These are phyloP conservation scores for Ispidina lecontei DNA, from an alignment of 2,797 vertebrate genomes.

Conservation along the genomic window DNA sequence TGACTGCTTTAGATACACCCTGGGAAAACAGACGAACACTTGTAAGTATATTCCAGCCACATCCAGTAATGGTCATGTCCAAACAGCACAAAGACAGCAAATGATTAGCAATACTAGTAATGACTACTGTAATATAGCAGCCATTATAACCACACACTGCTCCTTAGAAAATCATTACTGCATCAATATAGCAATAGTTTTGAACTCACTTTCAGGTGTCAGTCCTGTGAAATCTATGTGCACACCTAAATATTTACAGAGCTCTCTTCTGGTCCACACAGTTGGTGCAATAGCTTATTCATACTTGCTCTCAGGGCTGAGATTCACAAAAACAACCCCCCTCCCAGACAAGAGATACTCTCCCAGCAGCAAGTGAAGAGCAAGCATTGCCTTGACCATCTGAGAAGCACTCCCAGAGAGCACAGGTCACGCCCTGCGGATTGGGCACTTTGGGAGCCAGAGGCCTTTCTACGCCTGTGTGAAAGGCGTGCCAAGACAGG, in stretches of 20 bases:
- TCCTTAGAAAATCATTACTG: background rate
- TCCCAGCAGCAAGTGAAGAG: background rate
- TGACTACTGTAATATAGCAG: background rate
- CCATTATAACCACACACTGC: background rate
- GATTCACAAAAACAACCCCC: background rate
- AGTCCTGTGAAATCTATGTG: background rate
- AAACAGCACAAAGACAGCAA: background rate
- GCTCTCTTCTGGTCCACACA: background rate
- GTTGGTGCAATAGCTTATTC: background rate
- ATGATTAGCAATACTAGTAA: background rate
- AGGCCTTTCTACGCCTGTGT: fast-evolving
- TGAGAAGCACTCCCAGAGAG: fast-evolving
- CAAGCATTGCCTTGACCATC: background rate
- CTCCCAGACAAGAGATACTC: background rate
- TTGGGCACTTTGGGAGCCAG: background rate
- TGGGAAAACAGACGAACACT: background rate
- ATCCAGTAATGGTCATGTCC: background rate
- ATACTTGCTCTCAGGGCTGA: background rate
- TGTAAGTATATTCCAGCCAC: background rate
- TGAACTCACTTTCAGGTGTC: background rate
- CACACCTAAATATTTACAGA: background rate
- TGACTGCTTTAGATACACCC: background rate
- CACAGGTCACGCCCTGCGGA: background rate
- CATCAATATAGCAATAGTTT: background rate
- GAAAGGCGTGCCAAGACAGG: background rate